phyloP scores from a whole-genome alignment of 2,113 vertebrate species.

The Pangasianodon gigas region DNA sequence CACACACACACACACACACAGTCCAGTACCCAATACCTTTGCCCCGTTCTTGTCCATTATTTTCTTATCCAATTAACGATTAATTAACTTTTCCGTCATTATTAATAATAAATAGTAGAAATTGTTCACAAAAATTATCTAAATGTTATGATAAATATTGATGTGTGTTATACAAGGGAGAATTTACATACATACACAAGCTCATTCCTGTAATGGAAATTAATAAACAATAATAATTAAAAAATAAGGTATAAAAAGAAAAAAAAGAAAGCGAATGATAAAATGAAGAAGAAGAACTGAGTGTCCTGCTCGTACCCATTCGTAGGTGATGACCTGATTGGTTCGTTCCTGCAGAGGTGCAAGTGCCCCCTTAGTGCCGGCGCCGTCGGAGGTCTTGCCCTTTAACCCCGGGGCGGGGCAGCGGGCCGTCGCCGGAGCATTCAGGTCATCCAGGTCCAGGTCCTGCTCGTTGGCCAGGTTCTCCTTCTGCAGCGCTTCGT shows the following conservation, averaged over 20 bases:
- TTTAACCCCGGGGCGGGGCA: slow-evolving; percentile 82
- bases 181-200: neutral
- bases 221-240: neutral
- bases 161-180: no score
- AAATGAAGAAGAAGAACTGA: neutral
- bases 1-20: no score
- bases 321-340: slow-evolving; percentile 96
- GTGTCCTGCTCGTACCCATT: slow-evolving; percentile 83
- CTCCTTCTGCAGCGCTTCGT: slow-evolving; percentile 94
- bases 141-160: neutral
- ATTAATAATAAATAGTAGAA: neutral
- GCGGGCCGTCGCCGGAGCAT: slow-evolving; percentile 80
- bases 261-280: neutral
- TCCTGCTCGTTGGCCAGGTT: slow-evolving; percentile 94
- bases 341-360: slow-evolving; percentile 89
- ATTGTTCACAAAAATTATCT: neutral
- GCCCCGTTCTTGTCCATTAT: no score
- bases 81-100: no score
- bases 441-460: slow-evolving; percentile 92
- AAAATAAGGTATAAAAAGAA: neutral
- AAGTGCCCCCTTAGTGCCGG: slow-evolving; percentile 86
- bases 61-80: no score
- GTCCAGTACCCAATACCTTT: no score
- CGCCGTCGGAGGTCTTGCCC: slow-evolving; percentile 80
- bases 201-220: neutral